Evolutionary conservation across 2,113 vertebrate genomes (phyloP), one percentile per base, ranked within the genome.

Genomic region (Malurus alboscapulatus): DNA sequence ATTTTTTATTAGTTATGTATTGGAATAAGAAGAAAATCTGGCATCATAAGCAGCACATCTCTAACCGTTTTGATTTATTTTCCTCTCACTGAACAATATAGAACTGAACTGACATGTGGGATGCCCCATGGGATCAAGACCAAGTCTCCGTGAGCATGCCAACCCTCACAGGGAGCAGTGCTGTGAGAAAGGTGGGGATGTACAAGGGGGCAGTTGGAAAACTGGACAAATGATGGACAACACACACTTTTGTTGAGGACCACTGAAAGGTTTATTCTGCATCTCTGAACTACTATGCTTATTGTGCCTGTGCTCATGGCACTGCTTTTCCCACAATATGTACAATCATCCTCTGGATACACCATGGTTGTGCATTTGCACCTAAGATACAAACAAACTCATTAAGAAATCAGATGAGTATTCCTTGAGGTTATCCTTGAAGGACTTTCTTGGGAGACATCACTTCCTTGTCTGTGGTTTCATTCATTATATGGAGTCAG

Each of bases 351-450:
- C 12, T 50, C 30, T 61, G 34, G 26, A 53, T 66, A 38, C 3
- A n/a, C 38, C 61, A 20, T 34, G 51, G 3, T 62, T 73, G 4
- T 66, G 12, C 82, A 44, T 55, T 61, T 57, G 38, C 42, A 79
- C 29, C 8, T 57, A 34, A 85, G 40, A 26, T 59, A 26, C n/a
- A 65, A 69, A 79, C 10, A 44, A 69, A 4, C 18, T 85, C 42
- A 42, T 68, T 40, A 69, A 69, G 42, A 90, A 73, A 62, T 51
- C 44, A 55, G 22, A 27, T 53, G 30, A 86, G 7, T 11, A 34
- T 17, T 79, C 38, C 54, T 87, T 75, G 53, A 65, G 68, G 42
- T 68, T 91, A 61, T 69, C 82, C 82, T 91, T 73, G 78, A 88
- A 91, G 29, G 25, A 83, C 62, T 20, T 91, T 91, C 67, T 58